These are phyloP conservation scores for Brachypteracias leptosomus DNA, from an alignment of 2,113 vertebrate genomes.

Conservation along the genomic window DNA sequence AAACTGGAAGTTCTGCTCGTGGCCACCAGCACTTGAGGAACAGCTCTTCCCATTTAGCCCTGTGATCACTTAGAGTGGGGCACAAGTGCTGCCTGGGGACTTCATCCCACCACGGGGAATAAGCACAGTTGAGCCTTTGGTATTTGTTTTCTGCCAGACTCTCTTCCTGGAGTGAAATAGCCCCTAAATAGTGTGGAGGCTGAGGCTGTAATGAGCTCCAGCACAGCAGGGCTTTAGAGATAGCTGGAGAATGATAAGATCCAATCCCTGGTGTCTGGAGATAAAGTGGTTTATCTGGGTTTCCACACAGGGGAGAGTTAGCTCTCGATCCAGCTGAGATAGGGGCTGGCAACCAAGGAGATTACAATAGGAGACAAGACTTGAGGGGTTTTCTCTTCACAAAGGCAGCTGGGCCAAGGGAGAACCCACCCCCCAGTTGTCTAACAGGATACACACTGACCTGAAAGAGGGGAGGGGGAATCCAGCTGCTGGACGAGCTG, in stretches of 20 bases:
- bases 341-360: not conserved
- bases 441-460: conserved; percentile 39
- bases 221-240: not conserved
- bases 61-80: not conserved
- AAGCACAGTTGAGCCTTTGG: not conserved
- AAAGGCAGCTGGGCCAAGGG: not conserved
- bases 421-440: not conserved
- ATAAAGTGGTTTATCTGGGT: conserved; percentile 13
- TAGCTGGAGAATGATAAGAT: not conserved
- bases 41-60: not conserved
- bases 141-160: not conserved
- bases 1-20: not conserved
- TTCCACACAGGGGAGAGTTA: not conserved
- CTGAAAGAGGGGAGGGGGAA: conserved; percentile 73
- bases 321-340: not conserved
- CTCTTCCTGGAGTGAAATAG: not conserved
- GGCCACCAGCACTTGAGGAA: not conserved
- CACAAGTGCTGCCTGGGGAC: not conserved
- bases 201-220: not conserved
- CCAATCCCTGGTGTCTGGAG: not conserved
- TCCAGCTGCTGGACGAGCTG: conserved; percentile 68
- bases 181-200: not conserved
- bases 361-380: not conserved
- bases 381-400: not conserved
- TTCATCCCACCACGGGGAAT: not conserved